Base-by-base conservation (phyloP, 2,888 invertebrate genomes). In the Margaritifera margaritifera region DNA sequence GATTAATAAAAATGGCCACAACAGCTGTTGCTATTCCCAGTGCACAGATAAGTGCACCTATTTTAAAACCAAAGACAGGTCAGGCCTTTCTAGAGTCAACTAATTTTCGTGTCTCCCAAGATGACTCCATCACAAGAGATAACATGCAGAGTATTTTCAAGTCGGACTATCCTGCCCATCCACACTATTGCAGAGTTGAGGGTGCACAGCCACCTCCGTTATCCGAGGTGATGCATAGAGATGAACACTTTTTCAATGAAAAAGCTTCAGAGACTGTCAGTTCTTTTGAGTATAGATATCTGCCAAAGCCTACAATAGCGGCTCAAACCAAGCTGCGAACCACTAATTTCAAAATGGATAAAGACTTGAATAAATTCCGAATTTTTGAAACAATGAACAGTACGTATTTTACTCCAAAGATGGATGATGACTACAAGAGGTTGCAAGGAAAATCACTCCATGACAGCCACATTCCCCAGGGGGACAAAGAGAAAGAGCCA, bases 271-370 rank as follows among this genome's bases (percentile, higher is more conserved):
- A 87, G 72, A 88, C 87, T 19, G 72, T 73, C 6, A 74, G 73
- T 51, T 72, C 82, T 8, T 86, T 82, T 77, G 77, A 82, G 64
- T 82, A 84, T 62, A 74, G 79, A 62, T 76, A 77, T 31, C 64
- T 82, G n/a, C 74, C 76, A 18, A 84, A 84, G 69, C 82, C 85
- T 15, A 80, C 81, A 56, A 72, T 84, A 56, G 69, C 74, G 58
- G 78, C 71, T 18, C 74, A 77, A 57, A 80, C 77, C 31, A 86
- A 82, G 62, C 74, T 86, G 20, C 71, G 85, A 51, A 66, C 69
- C 18, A 88, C 88, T 6, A 88, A 87, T 74, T 88, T 87, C 66
- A 88, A 87, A 74, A 86, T 87, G 86, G 87, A 88, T 69, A 66
- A 77, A 52, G 88, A 88, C 68, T 64, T 80, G 22, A 80, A 74